Evolutionary conservation across 2,888 invertebrate species (phyloP), one percentile per base, ranked within the genome.

Genomic region (Formica aserva): DNA sequence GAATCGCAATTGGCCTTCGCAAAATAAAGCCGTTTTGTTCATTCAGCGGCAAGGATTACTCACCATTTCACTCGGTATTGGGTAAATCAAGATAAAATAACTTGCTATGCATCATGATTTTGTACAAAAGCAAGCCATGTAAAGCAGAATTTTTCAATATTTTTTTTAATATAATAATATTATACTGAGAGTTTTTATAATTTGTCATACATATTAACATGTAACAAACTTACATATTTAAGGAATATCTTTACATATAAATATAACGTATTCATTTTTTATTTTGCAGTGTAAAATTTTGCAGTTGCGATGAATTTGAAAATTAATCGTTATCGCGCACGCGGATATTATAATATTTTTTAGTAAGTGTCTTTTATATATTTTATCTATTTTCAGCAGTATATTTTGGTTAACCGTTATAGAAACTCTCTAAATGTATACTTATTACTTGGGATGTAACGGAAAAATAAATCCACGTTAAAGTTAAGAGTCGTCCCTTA

Each of bases 1-100:
- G 29, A 41, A 57, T 29, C 41, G 6, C 38, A 57, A 41, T 77
- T 9, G 29, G 3, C 2, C 11, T 57, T 32, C 11, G 11, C 15
- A 29, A 69, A 29, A 29, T 57, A 78, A 69, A 69, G n/a, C 35
- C 26, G 1, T 4, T 55, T 11, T 5, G 6, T 67, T 67, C 32
- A 77, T 41, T 29, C n/a, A 9, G 15, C 9, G 38, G 29, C 8
- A 15, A 38, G 26, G 22, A 69, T 41, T 77, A 69, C n/a, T 48
- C 29, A 48, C 5, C 11, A 11, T 48, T 48, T 48, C 32, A 67
- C 11, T 38, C 1, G 15, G 18, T 0, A 15, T 55, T 26, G 32
- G 3, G 9, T 9, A 38, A 67, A 69, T 69, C 3, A 78, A 78
- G 18, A 78, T 78, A 41, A 78, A 78, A n/a, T 38, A 8, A 57